Percentiles rank a stretch among this genome's conserved stretches.
Evolutionary conservation across 2,888 invertebrate species (phyloP).

Genomic region (Agapostemon virescens): DNA sequence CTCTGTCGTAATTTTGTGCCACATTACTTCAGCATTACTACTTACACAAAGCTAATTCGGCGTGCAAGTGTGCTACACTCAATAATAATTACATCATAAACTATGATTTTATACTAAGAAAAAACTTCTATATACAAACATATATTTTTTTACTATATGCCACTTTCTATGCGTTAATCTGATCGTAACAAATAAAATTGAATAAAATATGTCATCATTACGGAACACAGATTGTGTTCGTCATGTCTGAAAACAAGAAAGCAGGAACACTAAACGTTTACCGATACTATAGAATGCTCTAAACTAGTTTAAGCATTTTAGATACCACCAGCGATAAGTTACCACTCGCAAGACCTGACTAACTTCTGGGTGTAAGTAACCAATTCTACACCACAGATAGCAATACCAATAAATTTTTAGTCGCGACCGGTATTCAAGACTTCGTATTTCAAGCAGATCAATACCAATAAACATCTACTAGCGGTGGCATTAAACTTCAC

Average conservation of each 20-base stretch:
- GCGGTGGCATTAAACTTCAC: not conserved
- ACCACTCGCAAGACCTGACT: not conserved
- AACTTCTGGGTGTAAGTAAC: not conserved
- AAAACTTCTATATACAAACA: too few species aligned
- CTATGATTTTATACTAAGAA: too few species aligned
- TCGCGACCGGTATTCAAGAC: not conserved
- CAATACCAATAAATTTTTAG: not conserved
- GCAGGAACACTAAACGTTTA: not conserved
- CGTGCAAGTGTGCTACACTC: too few species aligned
- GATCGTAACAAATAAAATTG: not conserved
- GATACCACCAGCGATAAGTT: not conserved
- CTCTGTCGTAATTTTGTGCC: too few species aligned
- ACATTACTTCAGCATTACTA: too few species aligned
- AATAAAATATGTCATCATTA: not conserved
- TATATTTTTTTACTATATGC: not conserved
- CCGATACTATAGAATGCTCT: not conserved
- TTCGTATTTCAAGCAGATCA: not conserved
- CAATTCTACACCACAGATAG: not conserved
- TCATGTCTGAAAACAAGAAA: not conserved
- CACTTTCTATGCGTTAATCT: not conserved
- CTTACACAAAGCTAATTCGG: too few species aligned
- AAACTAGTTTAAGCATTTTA: not conserved
- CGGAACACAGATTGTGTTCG: not conserved
- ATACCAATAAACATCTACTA: slow-evolving; percentile 9
- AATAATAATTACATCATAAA: too few species aligned